Evolutionary conservation across 2,888 invertebrate genomes (phyloP).

Genomic region (Latrodectus elegans): DNA sequence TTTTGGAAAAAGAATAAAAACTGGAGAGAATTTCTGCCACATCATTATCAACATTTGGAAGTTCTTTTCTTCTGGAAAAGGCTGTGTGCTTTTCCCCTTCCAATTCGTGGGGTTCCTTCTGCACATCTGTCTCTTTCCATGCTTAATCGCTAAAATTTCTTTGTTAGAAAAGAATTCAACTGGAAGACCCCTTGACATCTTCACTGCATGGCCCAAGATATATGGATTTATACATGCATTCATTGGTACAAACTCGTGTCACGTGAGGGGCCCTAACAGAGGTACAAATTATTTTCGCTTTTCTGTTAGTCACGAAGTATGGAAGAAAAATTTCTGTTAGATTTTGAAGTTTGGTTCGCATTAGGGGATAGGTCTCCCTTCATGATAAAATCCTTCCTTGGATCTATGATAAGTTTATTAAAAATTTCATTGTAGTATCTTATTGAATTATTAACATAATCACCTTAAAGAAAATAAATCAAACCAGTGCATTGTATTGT

Average conservation of each 20-base stretch:
- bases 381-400: background rate
- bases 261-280: constrained; percentile 51
- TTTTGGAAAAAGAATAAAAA: no score
- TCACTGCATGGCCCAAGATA: constrained; percentile 50
- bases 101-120: background rate
- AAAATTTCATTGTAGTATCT: no score
- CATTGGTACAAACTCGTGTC: constrained; percentile 58
- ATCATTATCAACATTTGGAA: no score
- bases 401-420: no score
- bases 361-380: background rate
- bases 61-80: no score
- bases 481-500: no score
- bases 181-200: constrained; percentile 65
- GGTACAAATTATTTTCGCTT: constrained; percentile 65
- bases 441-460: no score
- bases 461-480: no score
- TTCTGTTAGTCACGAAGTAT: constrained; percentile 31
- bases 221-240: constrained; percentile 64
- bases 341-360: background rate
- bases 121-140: constrained; percentile 55
- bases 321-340: background rate
- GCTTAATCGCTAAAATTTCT: constrained; percentile 65
- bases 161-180: constrained; percentile 54
- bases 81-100: no score
- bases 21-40: no score